Base-by-base conservation (phyloP, 2,797 vertebrate species). In the Dendrocincla fuliginosa region DNA sequence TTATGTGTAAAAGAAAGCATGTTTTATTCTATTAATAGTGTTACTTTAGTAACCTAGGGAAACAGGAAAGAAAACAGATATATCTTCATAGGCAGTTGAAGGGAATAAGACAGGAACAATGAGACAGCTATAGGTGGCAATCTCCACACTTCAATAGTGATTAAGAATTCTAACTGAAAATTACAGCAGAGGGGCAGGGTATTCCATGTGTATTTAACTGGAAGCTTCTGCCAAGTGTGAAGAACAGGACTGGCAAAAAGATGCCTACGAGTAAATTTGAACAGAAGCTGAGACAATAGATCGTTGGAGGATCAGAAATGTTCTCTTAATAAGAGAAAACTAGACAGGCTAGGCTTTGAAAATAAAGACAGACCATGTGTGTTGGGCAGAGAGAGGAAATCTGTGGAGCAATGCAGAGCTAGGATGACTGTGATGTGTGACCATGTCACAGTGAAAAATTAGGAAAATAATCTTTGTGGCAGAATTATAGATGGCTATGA, bases 381-480 rank as follows among this genome's bases (percentile, higher is more conserved):
- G 23, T 53, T 74, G n/a, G 22, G n/a, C 33, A 74, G 56, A 90
- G 50, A 77, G 44, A 17, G 25, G 37, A 70, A 63, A 79, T 89
- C 52, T 63, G 50, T 79, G 32, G 44, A 87, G 33, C 33, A 70
- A 2, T 41, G 64, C 49, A 59, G 32, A 80, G 33, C 49, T 91
- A 24, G 39, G 63, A 61, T 80, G 82, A 46, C 33, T 60, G 35
- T 94, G 87, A 89, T 8, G 1, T 95, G 71, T 80, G 78, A 82
- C 56, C 30, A 28, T 77, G 78, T 87, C 89, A 75, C 53, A 80
- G 71, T 94, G 89, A 94, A 84, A 83, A 57, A 95, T 93, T 70
- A 85, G 82, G 75, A 94, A 93, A 89, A 94, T 92, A 95, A 95
- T 91, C 71, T 92, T 83, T 80, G 70, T 92, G 93, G 33, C 84